Percentiles rank a stretch among this genome's conserved stretches.
Conservation (phyloP, 2,797 vertebrate species). For the Cirrhinus molitorella region DNA sequence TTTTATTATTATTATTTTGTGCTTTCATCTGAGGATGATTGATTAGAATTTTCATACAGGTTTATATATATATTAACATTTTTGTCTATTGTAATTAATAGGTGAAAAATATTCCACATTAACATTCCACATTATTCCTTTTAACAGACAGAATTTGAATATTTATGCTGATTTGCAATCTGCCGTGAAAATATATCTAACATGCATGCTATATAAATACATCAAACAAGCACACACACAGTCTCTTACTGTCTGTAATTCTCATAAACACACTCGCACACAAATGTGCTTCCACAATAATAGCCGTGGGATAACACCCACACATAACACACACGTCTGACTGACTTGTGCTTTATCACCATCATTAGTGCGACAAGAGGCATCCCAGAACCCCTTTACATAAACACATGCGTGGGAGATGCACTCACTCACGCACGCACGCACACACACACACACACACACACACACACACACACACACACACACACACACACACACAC, state of each 20-base stretch:
- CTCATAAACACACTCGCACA: constrained; percentile 20
- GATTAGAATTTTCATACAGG: background rate
- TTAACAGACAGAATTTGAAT: constrained; percentile 1
- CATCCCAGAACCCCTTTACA: constrained; percentile 46
- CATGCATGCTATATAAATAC: background rate
- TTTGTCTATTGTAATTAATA: background rate
- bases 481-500: constrained; percentile 12
- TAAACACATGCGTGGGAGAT: constrained; percentile 33
- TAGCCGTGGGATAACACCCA: constrained; percentile 25
- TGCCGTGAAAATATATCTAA: background rate
- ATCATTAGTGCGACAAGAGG: constrained; percentile 44
- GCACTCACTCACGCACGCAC: constrained; percentile 1
- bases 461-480: constrained; percentile 18
- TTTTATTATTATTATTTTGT: no score
- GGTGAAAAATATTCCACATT: background rate
- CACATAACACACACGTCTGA: constrained; percentile 44
- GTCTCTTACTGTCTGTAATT: constrained; percentile 16
- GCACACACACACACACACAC: background rate
- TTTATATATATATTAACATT: background rate
- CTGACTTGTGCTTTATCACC: constrained; percentile 46
- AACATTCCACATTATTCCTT: background rate
- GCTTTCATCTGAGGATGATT: background rate
- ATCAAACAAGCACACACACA: constrained; percentile 33
- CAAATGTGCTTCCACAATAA: constrained; percentile 25
- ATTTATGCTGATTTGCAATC: constrained; percentile 2